These are phyloP conservation scores for Therioaphis trifolii DNA, from an alignment of 2,888 invertebrate genomes.

Conservation along the genomic window DNA sequence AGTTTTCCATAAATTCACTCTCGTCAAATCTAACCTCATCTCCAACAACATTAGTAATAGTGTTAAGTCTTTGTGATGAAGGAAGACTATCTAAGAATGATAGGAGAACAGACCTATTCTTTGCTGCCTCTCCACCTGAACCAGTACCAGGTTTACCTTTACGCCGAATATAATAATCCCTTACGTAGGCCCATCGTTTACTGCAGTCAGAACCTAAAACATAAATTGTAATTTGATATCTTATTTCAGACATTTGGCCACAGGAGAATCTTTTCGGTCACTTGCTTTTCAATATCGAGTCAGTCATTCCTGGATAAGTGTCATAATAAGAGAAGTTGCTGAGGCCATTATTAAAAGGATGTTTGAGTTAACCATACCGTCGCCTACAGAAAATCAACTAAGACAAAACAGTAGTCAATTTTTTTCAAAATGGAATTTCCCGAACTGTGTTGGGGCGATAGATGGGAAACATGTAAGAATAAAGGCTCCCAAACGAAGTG, in stretches of 20 bases:
- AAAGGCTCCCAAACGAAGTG: too few relatives aligned
- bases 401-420: conserved; percentile 40
- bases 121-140: conserved; percentile 42
- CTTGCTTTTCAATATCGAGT: conserved; percentile 51
- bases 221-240: conserved; percentile 42
- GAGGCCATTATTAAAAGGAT: too few relatives aligned
- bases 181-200: too few relatives aligned
- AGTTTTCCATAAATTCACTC: too few relatives aligned
- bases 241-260: conserved; percentile 52
- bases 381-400: conserved; percentile 46
- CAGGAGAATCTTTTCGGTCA: conserved; percentile 49
- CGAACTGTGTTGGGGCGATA: conserved; percentile 19
- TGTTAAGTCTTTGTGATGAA: conserved; percentile 43
- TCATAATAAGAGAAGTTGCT: too few relatives aligned
- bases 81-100: conserved; percentile 54
- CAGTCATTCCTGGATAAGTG: conserved; percentile 45
- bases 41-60: conserved; percentile 40
- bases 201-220: conserved; percentile 49
- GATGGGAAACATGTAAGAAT: too few relatives aligned
- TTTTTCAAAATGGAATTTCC: conserved; percentile 62
- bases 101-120: conserved; percentile 53
- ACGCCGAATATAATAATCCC: conserved; percentile 27
- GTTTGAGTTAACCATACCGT: too few relatives aligned
- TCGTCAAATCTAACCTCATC: too few relatives aligned
- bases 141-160: conserved; percentile 40